Conservation (phyloP, 2,113 vertebrate genomes). For the Polypterus senegalus region DNA sequence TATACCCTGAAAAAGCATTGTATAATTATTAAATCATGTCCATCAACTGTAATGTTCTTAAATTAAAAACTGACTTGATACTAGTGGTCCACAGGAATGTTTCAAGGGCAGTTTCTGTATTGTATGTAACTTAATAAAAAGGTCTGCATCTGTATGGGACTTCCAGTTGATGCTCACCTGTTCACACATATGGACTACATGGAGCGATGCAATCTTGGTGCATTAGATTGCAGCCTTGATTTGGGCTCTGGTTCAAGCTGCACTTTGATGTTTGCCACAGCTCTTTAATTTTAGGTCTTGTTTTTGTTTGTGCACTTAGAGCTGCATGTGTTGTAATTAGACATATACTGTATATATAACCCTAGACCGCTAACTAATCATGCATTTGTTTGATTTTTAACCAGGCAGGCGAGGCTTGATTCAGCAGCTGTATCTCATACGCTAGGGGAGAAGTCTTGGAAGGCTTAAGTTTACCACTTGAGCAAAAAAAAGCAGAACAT, state of each 20-base stretch:
- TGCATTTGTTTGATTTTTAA: no score
- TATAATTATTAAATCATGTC: no score
- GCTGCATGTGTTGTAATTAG: slow-evolving; percentile 31
- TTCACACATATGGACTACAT: neutral
- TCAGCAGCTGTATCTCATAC: no score
- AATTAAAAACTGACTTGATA: no score
- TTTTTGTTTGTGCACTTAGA: slow-evolving; percentile 27
- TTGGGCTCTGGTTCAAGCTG: slow-evolving; percentile 17
- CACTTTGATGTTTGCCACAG: slow-evolving; percentile 21
- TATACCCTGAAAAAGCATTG: no score
- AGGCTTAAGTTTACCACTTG: neutral
- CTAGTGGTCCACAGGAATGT: no score
- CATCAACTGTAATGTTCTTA: no score
- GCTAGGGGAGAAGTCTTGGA: slow-evolving; percentile 1
- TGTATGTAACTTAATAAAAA: no score
- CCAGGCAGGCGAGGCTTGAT: no score
- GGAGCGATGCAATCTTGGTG: neutral
- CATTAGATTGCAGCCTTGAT: slow-evolving; percentile 17
- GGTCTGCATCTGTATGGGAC: no score
- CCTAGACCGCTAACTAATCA: slow-evolving; percentile 9
- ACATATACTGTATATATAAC: slow-evolving; percentile 20
- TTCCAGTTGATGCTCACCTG: slow-evolving; percentile 14
- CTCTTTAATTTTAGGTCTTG: slow-evolving; percentile 21
- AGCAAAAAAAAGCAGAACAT: no score
- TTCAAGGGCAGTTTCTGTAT: no score